A percentile compares a stretch with the other conserved stretches of the same genome.
phyloP scores from a whole-genome alignment of 2,113 vertebrate species.

The Dascyllus trimaculatus region DNA sequence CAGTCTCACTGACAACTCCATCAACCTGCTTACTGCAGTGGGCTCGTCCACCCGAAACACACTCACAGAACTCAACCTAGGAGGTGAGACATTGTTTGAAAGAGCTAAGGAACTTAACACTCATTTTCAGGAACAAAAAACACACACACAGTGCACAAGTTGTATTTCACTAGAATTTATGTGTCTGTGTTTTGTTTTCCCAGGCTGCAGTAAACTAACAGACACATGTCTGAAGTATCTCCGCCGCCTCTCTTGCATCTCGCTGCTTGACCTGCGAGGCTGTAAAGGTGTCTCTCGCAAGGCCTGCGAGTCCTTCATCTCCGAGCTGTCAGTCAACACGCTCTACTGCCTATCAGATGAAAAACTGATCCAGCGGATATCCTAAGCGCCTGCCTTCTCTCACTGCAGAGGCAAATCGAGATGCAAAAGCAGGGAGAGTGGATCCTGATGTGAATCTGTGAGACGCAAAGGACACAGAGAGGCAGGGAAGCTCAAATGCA shows the following conservation, averaged over 20 bases:
- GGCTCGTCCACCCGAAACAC: constrained; percentile 97
- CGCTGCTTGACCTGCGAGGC: constrained; percentile 93
- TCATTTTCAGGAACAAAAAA: not conserved
- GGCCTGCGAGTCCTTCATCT: constrained; percentile 97
- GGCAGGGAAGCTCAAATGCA: constrained; percentile 46
- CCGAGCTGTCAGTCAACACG: constrained; percentile 95
- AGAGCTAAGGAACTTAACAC: not conserved
- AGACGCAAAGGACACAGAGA: constrained; percentile 39
- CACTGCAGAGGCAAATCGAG: constrained; percentile 22
- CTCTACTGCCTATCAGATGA: constrained; percentile 99
- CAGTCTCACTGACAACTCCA: constrained; percentile 94
- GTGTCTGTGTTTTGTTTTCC: constrained; percentile 14
- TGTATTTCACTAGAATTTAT: not conserved
- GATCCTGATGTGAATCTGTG: constrained; percentile 42
- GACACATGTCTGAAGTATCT: constrained; percentile 94
- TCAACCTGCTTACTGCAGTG: constrained; percentile 96
- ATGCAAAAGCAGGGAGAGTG: constrained; percentile 23
- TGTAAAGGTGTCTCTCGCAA: constrained; percentile 95
- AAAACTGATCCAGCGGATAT: constrained; percentile 99
- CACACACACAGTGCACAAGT: not conserved
- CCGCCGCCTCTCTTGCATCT: constrained; percentile 92
- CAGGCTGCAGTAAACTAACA: constrained; percentile 97
- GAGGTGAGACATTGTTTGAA: constrained; percentile 81
- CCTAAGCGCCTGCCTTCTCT: constrained; percentile 81
- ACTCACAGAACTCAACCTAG: constrained; percentile 95